These are phyloP conservation scores for Calliopsis andreniformis DNA, from an alignment of 1,140 invertebrate species.

Conservation along the genomic window DNA sequence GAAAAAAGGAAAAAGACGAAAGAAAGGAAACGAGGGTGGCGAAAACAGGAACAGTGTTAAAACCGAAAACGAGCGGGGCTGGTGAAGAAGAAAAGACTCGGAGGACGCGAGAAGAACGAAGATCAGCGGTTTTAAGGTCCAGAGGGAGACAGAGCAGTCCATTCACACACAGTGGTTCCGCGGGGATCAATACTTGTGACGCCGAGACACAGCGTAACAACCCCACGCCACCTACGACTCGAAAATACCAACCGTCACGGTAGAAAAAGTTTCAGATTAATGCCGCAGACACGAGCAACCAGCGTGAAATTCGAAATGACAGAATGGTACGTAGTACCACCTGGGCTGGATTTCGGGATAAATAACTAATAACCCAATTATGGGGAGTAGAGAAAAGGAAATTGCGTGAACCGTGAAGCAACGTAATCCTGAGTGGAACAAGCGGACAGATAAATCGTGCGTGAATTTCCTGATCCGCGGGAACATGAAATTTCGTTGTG, in stretches of 20 bases:
- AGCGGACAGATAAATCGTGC: no score
- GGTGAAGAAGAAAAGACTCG: background rate
- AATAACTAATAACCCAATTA: no score
- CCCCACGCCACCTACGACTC: constrained; percentile 35
- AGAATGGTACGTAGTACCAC: background rate
- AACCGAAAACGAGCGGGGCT: constrained; percentile 1
- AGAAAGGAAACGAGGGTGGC: background rate
- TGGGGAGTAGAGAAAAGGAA: no score
- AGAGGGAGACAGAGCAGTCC: constrained; percentile 57
- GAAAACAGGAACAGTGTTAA: no score
- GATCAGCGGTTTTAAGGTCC: constrained; percentile 28
- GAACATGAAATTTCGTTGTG: no score
- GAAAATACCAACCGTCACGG: background rate
- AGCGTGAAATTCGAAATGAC: background rate
- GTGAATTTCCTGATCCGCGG: no score
- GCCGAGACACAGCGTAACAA: constrained; percentile 66
- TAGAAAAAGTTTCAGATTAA: constrained; percentile 18
- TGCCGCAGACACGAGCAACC: background rate
- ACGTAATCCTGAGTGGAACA: no score
- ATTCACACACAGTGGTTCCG: constrained; percentile 68
- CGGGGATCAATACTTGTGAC: constrained; percentile 74
- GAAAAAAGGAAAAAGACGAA: background rate
- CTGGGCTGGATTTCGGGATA: background rate
- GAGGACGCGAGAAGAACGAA: background rate
- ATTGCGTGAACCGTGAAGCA: no score